A percentile compares a stretch with the other conserved stretches of the same genome.
phyloP scores from a whole-genome alignment of 2,113 vertebrate species.

The Eclectus roratus region DNA sequence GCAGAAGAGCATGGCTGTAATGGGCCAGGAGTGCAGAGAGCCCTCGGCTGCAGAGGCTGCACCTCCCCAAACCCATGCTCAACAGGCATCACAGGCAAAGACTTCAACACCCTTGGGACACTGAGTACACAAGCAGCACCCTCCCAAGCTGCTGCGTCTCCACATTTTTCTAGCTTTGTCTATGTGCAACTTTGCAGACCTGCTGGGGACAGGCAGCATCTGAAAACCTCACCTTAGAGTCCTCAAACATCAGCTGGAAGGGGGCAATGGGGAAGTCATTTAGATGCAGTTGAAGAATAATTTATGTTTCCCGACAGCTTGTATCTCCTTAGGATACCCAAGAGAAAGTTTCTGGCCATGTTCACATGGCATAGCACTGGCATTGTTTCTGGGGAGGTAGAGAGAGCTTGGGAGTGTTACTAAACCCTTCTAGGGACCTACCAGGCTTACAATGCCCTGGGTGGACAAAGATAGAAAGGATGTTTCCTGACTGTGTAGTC shows the following conservation, averaged over 20 bases:
- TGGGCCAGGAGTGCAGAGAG: neutral
- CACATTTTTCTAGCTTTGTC: neutral
- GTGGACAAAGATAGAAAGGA: neutral
- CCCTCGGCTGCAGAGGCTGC: neutral
- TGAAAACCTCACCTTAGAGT: neutral
- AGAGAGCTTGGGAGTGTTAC: neutral
- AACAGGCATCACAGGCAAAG: neutral
- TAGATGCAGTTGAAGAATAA: neutral
- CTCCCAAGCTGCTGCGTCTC: neutral
- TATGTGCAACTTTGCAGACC: neutral
- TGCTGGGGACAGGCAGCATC: neutral
- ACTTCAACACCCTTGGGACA: rapidly evolving
- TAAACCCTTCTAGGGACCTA: neutral
- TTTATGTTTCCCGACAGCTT: neutral
- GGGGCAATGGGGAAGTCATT: neutral
- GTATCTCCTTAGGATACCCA: neutral
- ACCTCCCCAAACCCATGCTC: neutral
- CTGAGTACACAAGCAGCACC: rapidly evolving
- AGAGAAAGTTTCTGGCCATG: rapidly evolving
- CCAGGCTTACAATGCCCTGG: neutral
- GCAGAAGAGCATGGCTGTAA: neutral
- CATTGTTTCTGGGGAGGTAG: neutral
- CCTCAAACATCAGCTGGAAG: neutral
- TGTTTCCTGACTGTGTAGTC: neutral
- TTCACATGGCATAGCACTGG: neutral